Base-by-base conservation (phyloP, 2,888 invertebrate genomes). In the Polietes domitor region DNA sequence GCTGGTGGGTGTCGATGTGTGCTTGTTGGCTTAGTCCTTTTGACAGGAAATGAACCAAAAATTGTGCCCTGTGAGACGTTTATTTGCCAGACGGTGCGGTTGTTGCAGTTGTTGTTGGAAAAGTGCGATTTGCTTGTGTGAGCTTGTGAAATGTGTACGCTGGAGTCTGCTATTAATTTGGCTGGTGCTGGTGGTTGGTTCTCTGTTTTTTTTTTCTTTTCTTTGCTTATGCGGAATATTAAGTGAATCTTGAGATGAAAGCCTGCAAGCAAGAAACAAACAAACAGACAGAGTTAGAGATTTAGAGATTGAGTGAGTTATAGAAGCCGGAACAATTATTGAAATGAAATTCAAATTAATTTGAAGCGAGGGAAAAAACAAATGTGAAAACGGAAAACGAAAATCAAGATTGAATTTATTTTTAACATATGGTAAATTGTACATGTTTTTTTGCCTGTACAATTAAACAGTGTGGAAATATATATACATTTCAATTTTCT, bases 301-400 rank as follows among this genome's bases (percentile, higher is more conserved):
- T n/a, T n/a, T n/a, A 32, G 32, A 6, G 47, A 47, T 2, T 32
- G n/a, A 2, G 12, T 47, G n/a, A n/a, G 15, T 47, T 15, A 47
- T 2, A 47, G 15, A 47, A 47, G 6, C 47, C 47, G 5, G 55
- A 21, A 75, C 21, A 72, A 81, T 47, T 55, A 65, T 81, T 65
- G 74, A 28, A 72, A 81, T 75, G 24, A 84, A 78, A 78, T 75
- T 81, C 75, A 74, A 78, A 75, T 84, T 81, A 78, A 71, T 72
- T 72, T 21, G 17, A 28, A 43, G 32, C 7, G 2, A 43, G 15
- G 26, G 24, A 41, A 47, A 47, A 6, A 55, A 63, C 28, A n/a
- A 37, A 21, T 17, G 17, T 19, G 4, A 10, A 68, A n/a, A 37
- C 7, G 37, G 37, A 7, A 37, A 10, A 37, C 10, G 1, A 37